These are phyloP conservation scores for Apogon talboti DNA, from an alignment of 2,797 vertebrate genomes.

Conservation along the genomic window DNA sequence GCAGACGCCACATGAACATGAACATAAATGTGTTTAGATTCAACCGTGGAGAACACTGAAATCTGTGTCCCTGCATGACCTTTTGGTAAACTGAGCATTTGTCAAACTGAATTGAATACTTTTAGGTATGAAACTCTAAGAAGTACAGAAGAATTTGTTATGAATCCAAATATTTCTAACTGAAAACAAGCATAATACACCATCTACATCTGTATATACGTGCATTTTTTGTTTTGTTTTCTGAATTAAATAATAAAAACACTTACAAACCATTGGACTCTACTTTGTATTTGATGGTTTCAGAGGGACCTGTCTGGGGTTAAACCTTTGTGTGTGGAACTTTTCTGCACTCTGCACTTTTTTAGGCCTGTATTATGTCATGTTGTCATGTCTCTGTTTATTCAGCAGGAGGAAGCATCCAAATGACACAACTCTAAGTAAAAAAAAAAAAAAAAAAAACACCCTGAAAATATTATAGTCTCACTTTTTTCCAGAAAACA, in stretches of 20 bases:
- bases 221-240: not conserved
- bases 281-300: not conserved
- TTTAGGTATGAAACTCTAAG: too few species aligned
- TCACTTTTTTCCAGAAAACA: not conserved
- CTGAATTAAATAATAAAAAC: not conserved
- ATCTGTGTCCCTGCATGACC: not conserved
- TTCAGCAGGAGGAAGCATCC: not conserved
- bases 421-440: not conserved
- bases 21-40: conserved; percentile 1
- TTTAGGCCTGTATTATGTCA: conserved; percentile 16
- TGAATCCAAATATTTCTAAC: not conserved
- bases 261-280: not conserved
- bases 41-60: not conserved
- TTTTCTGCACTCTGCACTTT: not conserved
- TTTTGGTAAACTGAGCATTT: not conserved
- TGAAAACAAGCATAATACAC: not conserved
- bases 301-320: not conserved
- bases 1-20: not conserved
- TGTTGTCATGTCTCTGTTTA: conserved; percentile 12
- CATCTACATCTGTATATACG: too few species aligned
- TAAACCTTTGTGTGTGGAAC: not conserved
- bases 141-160: too few species aligned
- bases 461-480: too few species aligned
- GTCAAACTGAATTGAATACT: too few species aligned
- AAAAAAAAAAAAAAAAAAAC: not conserved